phyloP scores from a whole-genome alignment of 2,797 vertebrate genomes.

The Dicrostonyx torquatus region DNA sequence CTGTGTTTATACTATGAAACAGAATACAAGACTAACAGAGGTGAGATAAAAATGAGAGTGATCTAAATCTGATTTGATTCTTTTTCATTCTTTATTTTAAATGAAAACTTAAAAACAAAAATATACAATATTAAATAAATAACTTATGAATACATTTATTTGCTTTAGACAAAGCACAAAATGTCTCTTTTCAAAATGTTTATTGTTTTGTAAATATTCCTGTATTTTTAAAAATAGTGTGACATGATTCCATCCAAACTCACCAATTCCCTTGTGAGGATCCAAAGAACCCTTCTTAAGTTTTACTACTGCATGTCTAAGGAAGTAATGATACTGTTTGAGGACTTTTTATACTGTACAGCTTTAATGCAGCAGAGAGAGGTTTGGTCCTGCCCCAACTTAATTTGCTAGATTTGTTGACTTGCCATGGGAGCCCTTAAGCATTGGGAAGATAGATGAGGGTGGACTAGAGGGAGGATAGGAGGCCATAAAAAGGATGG shows the following conservation, averaged over 20 bases:
- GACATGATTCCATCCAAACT: background rate
- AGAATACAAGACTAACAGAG: background rate
- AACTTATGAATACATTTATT: background rate
- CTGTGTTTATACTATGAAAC: background rate
- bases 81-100: background rate
- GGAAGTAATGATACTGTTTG: background rate
- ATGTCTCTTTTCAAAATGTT: background rate
- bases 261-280: background rate
- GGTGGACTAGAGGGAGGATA: too few species aligned
- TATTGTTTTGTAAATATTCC: background rate
- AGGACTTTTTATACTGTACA: background rate
- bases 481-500: too few species aligned
- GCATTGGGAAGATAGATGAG: too few species aligned
- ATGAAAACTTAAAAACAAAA: background rate
- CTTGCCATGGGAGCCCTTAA: too few species aligned
- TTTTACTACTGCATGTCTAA: background rate
- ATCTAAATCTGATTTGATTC: background rate
- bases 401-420: too few species aligned
- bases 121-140: background rate
- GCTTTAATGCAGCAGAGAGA: too few species aligned
- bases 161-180: background rate
- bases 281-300: background rate
- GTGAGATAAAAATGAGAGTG: background rate
- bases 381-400: too few species aligned
- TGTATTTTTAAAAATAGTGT: background rate